Evolutionary conservation across 2,113 vertebrate genomes (phyloP).

Genomic region (Phylloscopus trochiloides): DNA sequence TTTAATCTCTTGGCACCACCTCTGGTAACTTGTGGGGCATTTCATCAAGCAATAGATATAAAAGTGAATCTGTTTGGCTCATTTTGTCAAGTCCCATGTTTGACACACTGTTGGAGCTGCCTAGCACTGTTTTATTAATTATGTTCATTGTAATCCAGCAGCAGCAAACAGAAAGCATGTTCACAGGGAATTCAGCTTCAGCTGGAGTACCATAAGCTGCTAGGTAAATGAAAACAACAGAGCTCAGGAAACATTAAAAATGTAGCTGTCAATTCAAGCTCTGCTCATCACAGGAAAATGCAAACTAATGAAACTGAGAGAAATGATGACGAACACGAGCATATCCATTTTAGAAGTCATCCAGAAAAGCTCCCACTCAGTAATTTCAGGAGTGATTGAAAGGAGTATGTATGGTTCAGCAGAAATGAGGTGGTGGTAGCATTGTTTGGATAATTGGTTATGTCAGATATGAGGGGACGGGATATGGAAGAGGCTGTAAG

Average conservation of each 20-base stretch:
- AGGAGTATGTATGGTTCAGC: not conserved
- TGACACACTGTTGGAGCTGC: not conserved
- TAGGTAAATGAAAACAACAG: not conserved
- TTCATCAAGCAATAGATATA: not conserved
- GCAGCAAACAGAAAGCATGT: not conserved
- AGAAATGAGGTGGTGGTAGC: not conserved
- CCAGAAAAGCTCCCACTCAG: not conserved
- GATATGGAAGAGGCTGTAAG: not conserved
- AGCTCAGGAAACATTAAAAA: not conserved
- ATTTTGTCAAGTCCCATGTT: not conserved
- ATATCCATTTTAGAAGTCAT: not conserved
- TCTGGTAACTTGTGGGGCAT: not conserved
- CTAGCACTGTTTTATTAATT: not conserved
- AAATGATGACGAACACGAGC: fast-evolving
- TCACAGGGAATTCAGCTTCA: not conserved
- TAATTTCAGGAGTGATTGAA: not conserved
- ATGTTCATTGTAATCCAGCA: not conserved
- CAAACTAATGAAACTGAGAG: not conserved
- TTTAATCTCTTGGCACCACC: not conserved
- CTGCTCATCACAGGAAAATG: not conserved
- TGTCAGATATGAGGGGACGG: not conserved
- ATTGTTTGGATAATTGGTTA: not conserved
- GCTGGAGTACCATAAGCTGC: not conserved
- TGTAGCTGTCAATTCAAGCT: not conserved
- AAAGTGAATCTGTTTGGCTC: not conserved